Evolutionary conservation across 2,113 vertebrate species (phyloP).

Genomic region (Megaceryle torquata): DNA sequence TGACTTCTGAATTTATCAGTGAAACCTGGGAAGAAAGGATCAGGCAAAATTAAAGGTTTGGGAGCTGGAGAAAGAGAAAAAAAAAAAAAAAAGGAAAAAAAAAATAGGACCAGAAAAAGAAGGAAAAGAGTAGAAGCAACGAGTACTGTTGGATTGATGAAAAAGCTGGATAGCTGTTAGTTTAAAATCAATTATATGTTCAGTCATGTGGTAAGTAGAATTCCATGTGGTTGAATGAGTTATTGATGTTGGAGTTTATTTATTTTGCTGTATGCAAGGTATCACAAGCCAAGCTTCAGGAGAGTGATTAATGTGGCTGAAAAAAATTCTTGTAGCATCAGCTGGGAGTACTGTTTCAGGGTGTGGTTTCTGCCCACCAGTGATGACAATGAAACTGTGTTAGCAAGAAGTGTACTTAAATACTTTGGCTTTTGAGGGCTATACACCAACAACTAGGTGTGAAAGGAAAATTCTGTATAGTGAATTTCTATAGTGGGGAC

Average conservation of each 20-base stretch:
- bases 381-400: background rate
- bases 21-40: background rate
- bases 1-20: background rate
- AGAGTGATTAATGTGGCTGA: constrained; percentile 35
- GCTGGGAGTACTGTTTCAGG: background rate
- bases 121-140: background rate
- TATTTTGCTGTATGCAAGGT: constrained; percentile 48
- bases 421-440: background rate
- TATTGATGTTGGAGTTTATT: constrained; percentile 59
- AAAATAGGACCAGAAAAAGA: background rate
- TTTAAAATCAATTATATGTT: constrained; percentile 51
- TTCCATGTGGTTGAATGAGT: constrained; percentile 39
- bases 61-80: background rate
- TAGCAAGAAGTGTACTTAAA: background rate
- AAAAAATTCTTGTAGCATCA: constrained; percentile 11
- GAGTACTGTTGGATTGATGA: background rate
- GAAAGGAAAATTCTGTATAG: background rate
- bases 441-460: background rate
- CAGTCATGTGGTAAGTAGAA: constrained; percentile 44
- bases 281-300: constrained; percentile 18
- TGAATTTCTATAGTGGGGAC: background rate
- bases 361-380: background rate
- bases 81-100: background rate
- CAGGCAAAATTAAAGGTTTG: background rate
- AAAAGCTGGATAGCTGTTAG: background rate